A percentile compares a stretch with the other conserved stretches of the same genome.
phyloP scores from a whole-genome alignment of 2,888 invertebrate species.

The Agrochola litura region DNA sequence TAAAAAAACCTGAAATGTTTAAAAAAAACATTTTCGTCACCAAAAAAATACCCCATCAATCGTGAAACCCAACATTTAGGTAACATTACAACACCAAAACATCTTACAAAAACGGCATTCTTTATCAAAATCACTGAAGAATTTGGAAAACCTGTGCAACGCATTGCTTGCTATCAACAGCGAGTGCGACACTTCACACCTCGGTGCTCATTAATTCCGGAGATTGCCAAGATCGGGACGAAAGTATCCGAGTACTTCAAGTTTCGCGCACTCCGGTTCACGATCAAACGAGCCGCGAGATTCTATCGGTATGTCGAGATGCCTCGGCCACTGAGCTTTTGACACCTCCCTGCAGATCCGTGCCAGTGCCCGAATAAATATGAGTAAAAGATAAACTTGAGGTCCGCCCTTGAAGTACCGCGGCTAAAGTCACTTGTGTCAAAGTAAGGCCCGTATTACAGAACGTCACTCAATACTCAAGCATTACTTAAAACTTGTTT shows the following conservation, averaged over 20 bases:
- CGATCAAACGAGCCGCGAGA: conserved; percentile 72
- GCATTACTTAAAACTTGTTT: too few relatives aligned
- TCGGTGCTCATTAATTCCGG: conserved; percentile 73
- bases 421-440: conserved; percentile 5
- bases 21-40: not conserved
- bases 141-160: conserved; percentile 50
- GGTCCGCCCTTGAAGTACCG: conserved; percentile 54
- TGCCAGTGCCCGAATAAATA: conserved; percentile 53
- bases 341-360: conserved; percentile 59
- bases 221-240: conserved; percentile 75
- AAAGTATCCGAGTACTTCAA: conserved; percentile 67
- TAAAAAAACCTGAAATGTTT: not conserved
- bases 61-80: not conserved
- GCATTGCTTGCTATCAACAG: conserved; percentile 42
- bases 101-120: conserved; percentile 19
- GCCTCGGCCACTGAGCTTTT: conserved; percentile 62
- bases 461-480: too few relatives aligned
- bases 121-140: conserved; percentile 59
- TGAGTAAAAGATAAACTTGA: conserved; percentile 52
- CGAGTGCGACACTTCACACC: conserved; percentile 69
- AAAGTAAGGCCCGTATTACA: too few relatives aligned
- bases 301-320: conserved; percentile 69
- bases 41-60: conserved; percentile 10
- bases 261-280: conserved; percentile 64
- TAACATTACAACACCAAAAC: conserved; percentile 9